These are phyloP conservation scores for Drosophila rubida DNA, from an alignment of 2,888 invertebrate genomes.

Conservation along the genomic window DNA sequence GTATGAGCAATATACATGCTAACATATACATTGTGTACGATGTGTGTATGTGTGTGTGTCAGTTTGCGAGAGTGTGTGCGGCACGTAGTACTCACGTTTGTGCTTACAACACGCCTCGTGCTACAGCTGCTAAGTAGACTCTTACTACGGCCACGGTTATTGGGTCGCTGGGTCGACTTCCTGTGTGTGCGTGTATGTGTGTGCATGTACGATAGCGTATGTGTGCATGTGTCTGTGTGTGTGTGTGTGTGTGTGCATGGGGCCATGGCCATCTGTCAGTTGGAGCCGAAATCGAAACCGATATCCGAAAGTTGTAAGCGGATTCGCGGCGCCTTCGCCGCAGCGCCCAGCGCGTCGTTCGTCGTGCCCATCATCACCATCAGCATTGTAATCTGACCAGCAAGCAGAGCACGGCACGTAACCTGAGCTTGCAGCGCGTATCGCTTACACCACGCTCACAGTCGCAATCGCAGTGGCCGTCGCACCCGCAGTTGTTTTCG, in stretches of 20 bases:
- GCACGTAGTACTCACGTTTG: constrained; percentile 49
- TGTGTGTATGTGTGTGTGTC: constrained; percentile 14
- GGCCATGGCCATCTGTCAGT: constrained; percentile 55
- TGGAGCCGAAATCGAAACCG: constrained; percentile 50
- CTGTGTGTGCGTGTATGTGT: not conserved
- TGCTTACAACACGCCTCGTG: constrained; percentile 29
- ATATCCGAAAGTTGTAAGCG: constrained; percentile 48
- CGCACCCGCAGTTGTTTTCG: not conserved
- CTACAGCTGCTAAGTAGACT: constrained; percentile 32
- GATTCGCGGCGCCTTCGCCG: constrained; percentile 50
- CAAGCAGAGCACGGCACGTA: constrained; percentile 21
- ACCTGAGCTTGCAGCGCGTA: constrained; percentile 9
- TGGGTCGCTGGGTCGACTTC: constrained; percentile 52
- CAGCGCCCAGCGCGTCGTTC: not conserved
- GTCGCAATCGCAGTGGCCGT: not conserved
- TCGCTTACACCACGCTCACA: not conserved
- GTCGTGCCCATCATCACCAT: not conserved
- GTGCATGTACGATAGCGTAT: not conserved
- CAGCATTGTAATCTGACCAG: constrained; percentile 36
- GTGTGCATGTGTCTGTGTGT: not conserved
- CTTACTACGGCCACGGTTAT: constrained; percentile 31
- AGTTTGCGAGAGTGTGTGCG: constrained; percentile 17
- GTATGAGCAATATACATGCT: constrained; percentile 45
- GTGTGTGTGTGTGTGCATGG: constrained; percentile 5
- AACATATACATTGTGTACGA: not conserved